Evolutionary conservation across 1,140 invertebrate genomes (phyloP).

Genomic region (Ooceraea biroi): DNA sequence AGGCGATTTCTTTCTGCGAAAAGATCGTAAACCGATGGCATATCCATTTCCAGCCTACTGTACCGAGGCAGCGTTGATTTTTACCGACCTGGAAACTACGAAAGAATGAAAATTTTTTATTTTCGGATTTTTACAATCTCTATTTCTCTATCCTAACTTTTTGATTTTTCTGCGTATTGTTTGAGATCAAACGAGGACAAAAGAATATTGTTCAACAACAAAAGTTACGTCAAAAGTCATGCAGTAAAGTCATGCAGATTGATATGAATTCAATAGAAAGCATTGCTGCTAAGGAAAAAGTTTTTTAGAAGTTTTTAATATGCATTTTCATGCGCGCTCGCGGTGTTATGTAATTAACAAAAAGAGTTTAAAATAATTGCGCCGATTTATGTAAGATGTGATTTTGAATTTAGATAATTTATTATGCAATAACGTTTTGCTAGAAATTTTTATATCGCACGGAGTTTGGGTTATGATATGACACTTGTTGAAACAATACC

Average conservation of each 20-base stretch:
- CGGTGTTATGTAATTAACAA: neutral
- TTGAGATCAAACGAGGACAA: no score
- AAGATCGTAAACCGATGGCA: slow-evolving; percentile 40
- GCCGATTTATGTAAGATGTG: neutral
- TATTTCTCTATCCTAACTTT: slow-evolving; percentile 1
- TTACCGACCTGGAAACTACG: slow-evolving; percentile 45
- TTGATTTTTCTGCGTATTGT: neutral
- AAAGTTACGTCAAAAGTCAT: no score
- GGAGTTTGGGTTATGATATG: neutral
- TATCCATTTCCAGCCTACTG: slow-evolving; percentile 47
- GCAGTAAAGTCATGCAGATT: no score
- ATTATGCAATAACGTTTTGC: neutral
- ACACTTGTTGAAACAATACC: neutral
- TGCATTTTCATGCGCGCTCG: no score
- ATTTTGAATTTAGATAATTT: neutral
- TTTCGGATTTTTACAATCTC: slow-evolving; percentile 2
- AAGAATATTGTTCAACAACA: no score
- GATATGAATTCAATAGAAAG: no score
- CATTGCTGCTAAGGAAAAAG: no score
- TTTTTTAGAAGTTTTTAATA: no score
- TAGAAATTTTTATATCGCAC: slow-evolving; percentile 4
- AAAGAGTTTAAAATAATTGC: neutral
- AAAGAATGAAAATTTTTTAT: slow-evolving; percentile 49
- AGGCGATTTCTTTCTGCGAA: slow-evolving; percentile 30
- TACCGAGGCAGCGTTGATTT: slow-evolving; percentile 21